Conservation (phyloP, 2,888 invertebrate species). For the Ophraella communa region DNA sequence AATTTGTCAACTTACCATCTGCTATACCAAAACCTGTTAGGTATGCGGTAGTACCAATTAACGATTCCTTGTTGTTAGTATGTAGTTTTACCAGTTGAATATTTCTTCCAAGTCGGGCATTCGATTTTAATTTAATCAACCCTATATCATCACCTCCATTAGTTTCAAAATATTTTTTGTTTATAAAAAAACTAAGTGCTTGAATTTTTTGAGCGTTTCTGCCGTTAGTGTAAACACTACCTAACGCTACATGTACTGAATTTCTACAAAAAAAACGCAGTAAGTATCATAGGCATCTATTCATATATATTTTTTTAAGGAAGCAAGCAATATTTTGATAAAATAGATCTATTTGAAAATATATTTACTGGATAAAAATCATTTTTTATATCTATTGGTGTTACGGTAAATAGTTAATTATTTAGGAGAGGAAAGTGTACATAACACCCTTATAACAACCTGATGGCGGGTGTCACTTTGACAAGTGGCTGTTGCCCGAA, state of each 20-base stretch:
- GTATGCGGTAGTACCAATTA: slow-evolving; percentile 53
- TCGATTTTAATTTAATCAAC: slow-evolving; percentile 49
- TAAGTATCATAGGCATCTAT: too few species aligned
- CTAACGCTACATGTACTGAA: slow-evolving; percentile 50
- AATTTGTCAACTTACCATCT: slow-evolving; percentile 48
- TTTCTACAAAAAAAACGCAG: slow-evolving; percentile 46
- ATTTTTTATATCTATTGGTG: too few species aligned
- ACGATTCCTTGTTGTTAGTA: slow-evolving; percentile 49
- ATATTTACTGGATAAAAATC: too few species aligned
- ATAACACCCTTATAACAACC: too few species aligned
- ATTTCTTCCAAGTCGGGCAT: slow-evolving; percentile 48
- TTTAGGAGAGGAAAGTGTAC: too few species aligned
- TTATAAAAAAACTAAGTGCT: slow-evolving; percentile 48
- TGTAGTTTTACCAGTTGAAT: slow-evolving; percentile 53
- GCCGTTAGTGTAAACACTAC: slow-evolving; percentile 52
- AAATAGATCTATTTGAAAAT: too few species aligned
- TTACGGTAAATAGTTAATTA: too few species aligned
- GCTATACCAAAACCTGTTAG: slow-evolving; percentile 57
- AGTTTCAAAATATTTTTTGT: slow-evolving; percentile 51
- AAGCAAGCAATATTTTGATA: too few species aligned
- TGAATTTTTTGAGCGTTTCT: slow-evolving; percentile 51
- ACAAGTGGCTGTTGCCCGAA: too few species aligned
- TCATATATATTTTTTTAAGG: too few species aligned
- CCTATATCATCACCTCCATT: slow-evolving; percentile 52
- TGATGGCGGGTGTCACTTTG: too few species aligned